A percentile compares a stretch with the other conserved stretches of the same genome.
phyloP scores from a whole-genome alignment of 2,113 vertebrate genomes.

The Eptesicus fuscus region DNA sequence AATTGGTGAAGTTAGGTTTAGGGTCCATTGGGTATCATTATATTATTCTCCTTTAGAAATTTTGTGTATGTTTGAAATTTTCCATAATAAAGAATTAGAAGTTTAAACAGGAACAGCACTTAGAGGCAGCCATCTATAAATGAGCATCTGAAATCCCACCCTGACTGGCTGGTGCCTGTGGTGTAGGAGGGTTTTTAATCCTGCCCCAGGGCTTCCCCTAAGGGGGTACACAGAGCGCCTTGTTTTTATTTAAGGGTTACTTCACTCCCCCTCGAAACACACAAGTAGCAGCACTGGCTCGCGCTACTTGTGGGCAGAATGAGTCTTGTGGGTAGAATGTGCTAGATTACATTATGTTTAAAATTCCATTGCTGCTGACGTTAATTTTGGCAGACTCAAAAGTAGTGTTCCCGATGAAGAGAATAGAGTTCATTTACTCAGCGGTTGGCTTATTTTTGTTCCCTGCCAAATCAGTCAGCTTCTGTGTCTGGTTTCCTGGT shows the following conservation, averaged over 20 bases:
- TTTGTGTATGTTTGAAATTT: not conserved
- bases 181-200: not conserved
- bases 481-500: conserved; percentile 1
- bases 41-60: not conserved
- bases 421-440: not conserved
- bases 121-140: not conserved
- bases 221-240: not conserved
- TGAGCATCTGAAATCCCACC: not conserved
- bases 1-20: not conserved
- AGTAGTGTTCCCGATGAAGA: not conserved
- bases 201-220: not conserved
- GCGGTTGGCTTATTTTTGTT: not conserved
- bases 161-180: not conserved
- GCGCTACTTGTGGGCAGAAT: not conserved
- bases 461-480: not conserved
- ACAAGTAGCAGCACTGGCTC: not conserved
- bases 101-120: not conserved
- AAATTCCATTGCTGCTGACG: not conserved
- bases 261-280: not conserved
- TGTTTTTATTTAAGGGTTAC: not conserved
- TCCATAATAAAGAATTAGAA: not conserved
- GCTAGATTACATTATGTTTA: not conserved
- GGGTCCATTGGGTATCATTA: not conserved
- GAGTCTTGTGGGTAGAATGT: not conserved
- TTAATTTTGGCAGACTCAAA: not conserved